These are phyloP conservation scores for Melikaiella ostensackeni DNA, from an alignment of 2,888 invertebrate genomes.

Conservation along the genomic window DNA sequence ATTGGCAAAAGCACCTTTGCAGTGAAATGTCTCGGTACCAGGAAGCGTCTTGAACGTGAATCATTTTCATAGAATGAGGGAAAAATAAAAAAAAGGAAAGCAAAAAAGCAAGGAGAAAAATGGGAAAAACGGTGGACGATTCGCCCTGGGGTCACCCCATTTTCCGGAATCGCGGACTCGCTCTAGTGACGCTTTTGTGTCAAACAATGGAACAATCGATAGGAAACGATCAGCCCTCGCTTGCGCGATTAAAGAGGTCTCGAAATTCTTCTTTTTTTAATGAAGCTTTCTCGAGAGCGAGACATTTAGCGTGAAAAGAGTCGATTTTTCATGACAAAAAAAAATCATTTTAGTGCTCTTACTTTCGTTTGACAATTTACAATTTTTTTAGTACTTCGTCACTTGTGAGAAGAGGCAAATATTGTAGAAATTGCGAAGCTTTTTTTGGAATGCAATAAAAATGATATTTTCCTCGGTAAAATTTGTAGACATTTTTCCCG, in stretches of 20 bases:
- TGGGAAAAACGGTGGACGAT: conserved; percentile 13
- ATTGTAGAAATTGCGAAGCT: no score
- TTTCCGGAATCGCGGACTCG: conserved; percentile 31
- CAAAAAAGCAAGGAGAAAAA: neutral
- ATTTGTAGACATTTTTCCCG: neutral
- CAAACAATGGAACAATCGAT: conserved; percentile 39
- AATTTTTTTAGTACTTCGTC: neutral
- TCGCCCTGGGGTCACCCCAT: conserved; percentile 15
- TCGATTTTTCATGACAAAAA: neutral
- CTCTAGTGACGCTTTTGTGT: conserved; percentile 32
- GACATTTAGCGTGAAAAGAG: neutral
- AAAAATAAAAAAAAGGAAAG: neutral
- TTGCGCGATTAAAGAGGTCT: conserved; percentile 26
- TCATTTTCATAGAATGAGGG: conserved; percentile 4
- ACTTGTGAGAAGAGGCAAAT: neutral
- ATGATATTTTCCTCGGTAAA: no score
- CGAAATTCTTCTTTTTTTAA: conserved; percentile 15
- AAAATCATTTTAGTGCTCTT: neutral
- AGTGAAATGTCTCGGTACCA: conserved; percentile 1
- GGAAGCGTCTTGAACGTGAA: conserved; percentile 7
- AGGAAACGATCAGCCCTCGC: conserved; percentile 37
- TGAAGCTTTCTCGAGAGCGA: conserved; percentile 5
- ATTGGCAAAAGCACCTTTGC: neutral
- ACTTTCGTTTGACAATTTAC: neutral
- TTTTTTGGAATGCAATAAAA: no score